Conservation (phyloP, 1,140 invertebrate species). For the Aphelenchoides avenae region DNA sequence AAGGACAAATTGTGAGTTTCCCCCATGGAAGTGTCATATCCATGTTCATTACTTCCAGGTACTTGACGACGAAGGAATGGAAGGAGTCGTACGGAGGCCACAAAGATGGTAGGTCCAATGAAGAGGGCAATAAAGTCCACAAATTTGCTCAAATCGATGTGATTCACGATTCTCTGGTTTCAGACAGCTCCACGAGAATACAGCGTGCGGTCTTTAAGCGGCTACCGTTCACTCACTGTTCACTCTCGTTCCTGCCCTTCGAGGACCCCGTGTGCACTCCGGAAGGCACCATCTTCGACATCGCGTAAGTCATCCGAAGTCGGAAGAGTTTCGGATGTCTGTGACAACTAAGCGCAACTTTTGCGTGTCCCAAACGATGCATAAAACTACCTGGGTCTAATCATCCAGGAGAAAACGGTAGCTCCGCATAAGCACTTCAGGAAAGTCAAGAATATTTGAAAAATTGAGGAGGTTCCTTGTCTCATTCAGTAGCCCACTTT, state of each 20-base stretch:
- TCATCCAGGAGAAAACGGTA: too few species aligned
- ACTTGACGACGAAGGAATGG: slow-evolving; percentile 57
- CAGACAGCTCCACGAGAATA: slow-evolving; percentile 44
- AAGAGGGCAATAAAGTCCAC: too few species aligned
- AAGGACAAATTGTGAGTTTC: slow-evolving; percentile 49
- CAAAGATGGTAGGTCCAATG: slow-evolving; percentile 52
- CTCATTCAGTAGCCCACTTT: too few species aligned
- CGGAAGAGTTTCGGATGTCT: not conserved
- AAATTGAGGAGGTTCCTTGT: too few species aligned
- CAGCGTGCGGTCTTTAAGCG: slow-evolving; percentile 73
- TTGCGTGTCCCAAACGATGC: too few species aligned
- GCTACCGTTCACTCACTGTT: slow-evolving; percentile 76
- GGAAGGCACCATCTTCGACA: slow-evolving; percentile 82
- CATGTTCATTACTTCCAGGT: slow-evolving; percentile 21
- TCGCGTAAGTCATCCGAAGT: slow-evolving; percentile 60
- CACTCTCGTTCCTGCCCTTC: slow-evolving; percentile 83
- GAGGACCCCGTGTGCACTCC: slow-evolving; percentile 79
- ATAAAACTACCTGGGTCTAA: too few species aligned
- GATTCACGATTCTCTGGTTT: slow-evolving; percentile 9
- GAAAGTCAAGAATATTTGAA: too few species aligned
- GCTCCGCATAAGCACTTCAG: too few species aligned
- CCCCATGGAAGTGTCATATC: slow-evolving; percentile 10
- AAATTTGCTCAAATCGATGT: not conserved
- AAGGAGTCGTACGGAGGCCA: slow-evolving; percentile 55
- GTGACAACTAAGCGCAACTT: too few species aligned